Evolutionary conservation across 2,113 vertebrate genomes (phyloP).

Genomic region (Cricetomys ansorgei): DNA sequence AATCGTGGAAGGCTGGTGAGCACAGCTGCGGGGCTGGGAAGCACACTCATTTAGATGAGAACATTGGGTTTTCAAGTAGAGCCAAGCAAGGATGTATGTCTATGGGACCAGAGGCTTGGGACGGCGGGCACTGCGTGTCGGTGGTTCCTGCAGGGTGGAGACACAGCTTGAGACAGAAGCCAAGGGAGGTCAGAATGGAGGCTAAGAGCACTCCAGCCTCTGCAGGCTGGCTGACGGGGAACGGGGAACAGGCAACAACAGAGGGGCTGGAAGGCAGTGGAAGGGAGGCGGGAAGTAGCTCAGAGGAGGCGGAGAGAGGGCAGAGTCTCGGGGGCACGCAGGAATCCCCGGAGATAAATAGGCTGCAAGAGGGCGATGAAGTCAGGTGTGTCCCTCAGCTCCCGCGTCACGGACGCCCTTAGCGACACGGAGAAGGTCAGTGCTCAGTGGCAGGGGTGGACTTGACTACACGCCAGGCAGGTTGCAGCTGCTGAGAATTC

Average conservation of each 20-base stretch:
- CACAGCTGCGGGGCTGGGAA: not conserved
- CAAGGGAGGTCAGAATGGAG: not conserved
- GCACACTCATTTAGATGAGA: not conserved
- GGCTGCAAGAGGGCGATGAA: fast-evolving
- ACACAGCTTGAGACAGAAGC: not conserved
- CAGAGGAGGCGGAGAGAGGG: fast-evolving
- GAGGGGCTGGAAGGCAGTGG: fast-evolving
- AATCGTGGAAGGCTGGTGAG: fast-evolving
- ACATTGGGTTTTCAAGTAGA: fast-evolving
- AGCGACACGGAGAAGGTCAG: not conserved
- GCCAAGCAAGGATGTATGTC: not conserved
- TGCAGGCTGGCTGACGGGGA: not conserved
- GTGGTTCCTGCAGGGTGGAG: fast-evolving
- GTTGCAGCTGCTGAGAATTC: conserved; percentile 44
- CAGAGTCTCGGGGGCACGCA: too few species aligned
- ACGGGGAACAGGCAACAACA: not conserved
- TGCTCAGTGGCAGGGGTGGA: not conserved
- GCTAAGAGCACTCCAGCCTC: fast-evolving
- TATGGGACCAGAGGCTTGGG: not conserved
- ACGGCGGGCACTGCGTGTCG: not conserved
- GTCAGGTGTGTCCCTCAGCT: fast-evolving
- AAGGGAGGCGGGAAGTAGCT: fast-evolving
- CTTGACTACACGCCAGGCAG: conserved; percentile 45
- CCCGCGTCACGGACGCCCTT: not conserved
- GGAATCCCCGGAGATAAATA: not conserved